Evolutionary conservation across 2,113 vertebrate species (phyloP).

Genomic region (Mobula birostris): DNA sequence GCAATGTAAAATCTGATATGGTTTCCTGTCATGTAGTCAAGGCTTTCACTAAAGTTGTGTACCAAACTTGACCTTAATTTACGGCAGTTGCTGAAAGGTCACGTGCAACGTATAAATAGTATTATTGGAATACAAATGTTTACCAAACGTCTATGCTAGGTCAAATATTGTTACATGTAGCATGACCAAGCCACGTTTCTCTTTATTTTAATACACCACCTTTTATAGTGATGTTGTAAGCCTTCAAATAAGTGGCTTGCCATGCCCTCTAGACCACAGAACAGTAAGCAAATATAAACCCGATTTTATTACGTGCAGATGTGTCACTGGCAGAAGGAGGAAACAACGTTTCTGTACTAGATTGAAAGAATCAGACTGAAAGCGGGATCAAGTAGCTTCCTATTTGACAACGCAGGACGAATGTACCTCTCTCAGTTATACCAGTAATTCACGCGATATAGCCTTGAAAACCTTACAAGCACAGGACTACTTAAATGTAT

Average conservation of each 20-base stretch:
- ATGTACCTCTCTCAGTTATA: background rate
- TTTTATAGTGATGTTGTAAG: background rate
- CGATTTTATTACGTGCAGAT: background rate
- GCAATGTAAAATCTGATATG: slow-evolving; percentile 4
- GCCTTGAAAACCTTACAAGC: background rate
- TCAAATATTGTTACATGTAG: background rate
- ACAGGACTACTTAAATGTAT: background rate
- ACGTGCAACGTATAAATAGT: background rate
- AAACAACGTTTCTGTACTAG: background rate
- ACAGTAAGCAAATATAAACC: too few species aligned
- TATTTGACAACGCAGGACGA: background rate
- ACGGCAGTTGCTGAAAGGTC: background rate
- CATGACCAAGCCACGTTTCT: background rate
- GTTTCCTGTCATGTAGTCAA: slow-evolving; percentile 10
- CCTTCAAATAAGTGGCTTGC: background rate
- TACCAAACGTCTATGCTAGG: background rate
- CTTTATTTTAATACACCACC: background rate
- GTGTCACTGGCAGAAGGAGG: background rate
- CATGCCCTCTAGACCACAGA: background rate
- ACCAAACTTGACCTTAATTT: background rate
- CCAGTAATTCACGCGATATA: background rate
- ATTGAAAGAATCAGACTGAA: background rate
- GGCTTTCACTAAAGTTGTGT: background rate
- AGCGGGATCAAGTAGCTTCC: background rate
- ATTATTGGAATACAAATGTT: background rate